A percentile compares a stretch with the other conserved stretches of the same genome.
Conservation (phyloP, 2,888 invertebrate genomes). For the Drepana falcataria region DNA sequence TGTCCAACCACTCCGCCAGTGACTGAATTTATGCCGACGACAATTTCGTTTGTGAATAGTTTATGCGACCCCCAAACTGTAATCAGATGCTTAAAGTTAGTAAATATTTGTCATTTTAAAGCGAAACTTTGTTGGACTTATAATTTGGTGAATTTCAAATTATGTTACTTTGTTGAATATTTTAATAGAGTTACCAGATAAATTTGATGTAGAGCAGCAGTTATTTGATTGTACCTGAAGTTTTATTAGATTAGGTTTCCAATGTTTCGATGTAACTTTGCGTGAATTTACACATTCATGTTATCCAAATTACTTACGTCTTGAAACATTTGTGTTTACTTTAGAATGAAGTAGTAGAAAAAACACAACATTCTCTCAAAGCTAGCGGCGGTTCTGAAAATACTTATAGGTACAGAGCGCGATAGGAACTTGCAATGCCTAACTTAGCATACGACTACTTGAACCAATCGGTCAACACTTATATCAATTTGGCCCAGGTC, state of each 20-base stretch:
- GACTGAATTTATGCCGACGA: constrained; percentile 22
- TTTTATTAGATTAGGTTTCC: neutral
- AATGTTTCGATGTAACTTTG: neutral
- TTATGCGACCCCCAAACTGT: constrained; percentile 13
- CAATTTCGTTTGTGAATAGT: constrained; percentile 32
- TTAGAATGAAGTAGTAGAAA: no score
- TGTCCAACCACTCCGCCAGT: constrained; percentile 20
- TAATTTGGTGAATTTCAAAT: neutral
- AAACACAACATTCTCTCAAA: no score
- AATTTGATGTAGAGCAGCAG: neutral
- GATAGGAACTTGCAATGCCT: no score
- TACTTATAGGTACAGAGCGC: no score
- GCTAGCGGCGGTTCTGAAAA: no score
- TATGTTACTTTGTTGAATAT: neutral
- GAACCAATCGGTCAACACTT: no score
- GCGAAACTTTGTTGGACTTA: neutral
- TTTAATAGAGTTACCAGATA: neutral
- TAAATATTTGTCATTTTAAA: constrained; percentile 3
- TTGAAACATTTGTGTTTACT: no score
- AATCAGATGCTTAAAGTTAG: constrained; percentile 13
- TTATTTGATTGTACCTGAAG: neutral
- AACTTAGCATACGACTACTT: no score
- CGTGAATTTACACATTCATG: neutral
- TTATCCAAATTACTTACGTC: no score
- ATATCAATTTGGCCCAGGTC: no score